phyloP scores from a whole-genome alignment of 1,140 invertebrate species.

The Bombus superbus region DNA sequence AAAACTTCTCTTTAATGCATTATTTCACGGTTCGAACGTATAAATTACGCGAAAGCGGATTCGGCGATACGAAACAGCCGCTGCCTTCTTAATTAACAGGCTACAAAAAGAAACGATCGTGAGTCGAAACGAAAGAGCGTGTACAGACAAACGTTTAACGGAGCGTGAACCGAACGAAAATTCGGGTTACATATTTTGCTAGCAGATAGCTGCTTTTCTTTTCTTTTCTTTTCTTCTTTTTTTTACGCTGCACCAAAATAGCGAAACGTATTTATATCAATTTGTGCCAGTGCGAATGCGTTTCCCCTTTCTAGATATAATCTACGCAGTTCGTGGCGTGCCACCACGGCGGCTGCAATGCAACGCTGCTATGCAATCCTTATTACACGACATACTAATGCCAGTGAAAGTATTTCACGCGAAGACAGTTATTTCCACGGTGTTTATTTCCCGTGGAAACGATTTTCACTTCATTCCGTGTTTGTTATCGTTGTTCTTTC shows the following conservation, averaged over 20 bases:
- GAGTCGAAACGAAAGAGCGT: neutral
- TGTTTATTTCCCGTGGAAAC: neutral
- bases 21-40: neutral
- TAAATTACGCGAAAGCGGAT: neutral
- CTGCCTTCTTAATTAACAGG: constrained; percentile 19
- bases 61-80: neutral
- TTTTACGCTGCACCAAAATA: neutral
- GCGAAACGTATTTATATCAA: constrained; percentile 35
- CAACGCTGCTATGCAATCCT: neutral
- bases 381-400: constrained; percentile 1
- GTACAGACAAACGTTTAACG: neutral
- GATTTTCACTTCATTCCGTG: neutral
- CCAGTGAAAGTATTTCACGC: constrained; percentile 16
- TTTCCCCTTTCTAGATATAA: constrained; percentile 19
- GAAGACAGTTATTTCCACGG: neutral
- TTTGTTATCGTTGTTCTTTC: neutral
- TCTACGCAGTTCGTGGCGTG: neutral
- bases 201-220: neutral
- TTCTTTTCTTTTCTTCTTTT: no score
- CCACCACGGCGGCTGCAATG: neutral
- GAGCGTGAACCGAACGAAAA: neutral
- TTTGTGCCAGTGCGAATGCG: neutral
- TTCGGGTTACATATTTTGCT: neutral
- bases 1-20: neutral
- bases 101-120: neutral